Percentiles rank a stretch among this genome's conserved stretches.
Conservation (phyloP, 2,113 vertebrate genomes). For the Cephalopholis sonnerati region DNA sequence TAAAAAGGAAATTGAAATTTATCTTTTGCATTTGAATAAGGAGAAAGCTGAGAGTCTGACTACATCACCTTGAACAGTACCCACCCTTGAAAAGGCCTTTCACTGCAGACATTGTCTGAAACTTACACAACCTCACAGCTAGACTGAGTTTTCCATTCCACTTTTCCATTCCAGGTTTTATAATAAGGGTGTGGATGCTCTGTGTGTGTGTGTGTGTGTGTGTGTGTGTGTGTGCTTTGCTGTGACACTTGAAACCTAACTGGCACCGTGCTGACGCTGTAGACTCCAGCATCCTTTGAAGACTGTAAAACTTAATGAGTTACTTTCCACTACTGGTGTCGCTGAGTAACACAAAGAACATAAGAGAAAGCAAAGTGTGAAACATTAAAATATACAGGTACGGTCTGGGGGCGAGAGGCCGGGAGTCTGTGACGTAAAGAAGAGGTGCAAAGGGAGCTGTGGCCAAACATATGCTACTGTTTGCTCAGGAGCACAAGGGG, state of each 20-base stretch:
- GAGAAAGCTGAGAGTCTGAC: not conserved
- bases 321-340: slow-evolving; percentile 56
- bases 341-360: slow-evolving; percentile 16
- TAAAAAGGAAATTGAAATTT: not conserved
- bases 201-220: slow-evolving; percentile 3
- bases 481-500: slow-evolving; percentile 66
- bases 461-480: slow-evolving; percentile 51
- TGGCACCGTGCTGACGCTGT: slow-evolving; percentile 1
- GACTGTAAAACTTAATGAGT: slow-evolving; percentile 50
- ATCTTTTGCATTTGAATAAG: not conserved
- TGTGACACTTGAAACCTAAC: slow-evolving; percentile 34
- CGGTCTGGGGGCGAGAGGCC: not conserved
- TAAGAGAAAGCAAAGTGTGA: not conserved
- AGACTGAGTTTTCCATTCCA: slow-evolving; percentile 47
- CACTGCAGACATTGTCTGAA: slow-evolving; percentile 48
- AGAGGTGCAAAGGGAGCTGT: slow-evolving; percentile 15
- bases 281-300: slow-evolving; percentile 31
- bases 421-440: slow-evolving; percentile 40
- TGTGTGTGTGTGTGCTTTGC: not conserved
- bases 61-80: not conserved
- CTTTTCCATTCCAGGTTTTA: slow-evolving; percentile 58
- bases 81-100: slow-evolving; percentile 47
- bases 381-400: slow-evolving; percentile 26
- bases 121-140: slow-evolving; percentile 49
- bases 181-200: slow-evolving; percentile 47